A percentile compares a stretch with the other conserved stretches of the same genome.
phyloP scores from a whole-genome alignment of 2,888 invertebrate genomes.

The Diogma glabrata region DNA sequence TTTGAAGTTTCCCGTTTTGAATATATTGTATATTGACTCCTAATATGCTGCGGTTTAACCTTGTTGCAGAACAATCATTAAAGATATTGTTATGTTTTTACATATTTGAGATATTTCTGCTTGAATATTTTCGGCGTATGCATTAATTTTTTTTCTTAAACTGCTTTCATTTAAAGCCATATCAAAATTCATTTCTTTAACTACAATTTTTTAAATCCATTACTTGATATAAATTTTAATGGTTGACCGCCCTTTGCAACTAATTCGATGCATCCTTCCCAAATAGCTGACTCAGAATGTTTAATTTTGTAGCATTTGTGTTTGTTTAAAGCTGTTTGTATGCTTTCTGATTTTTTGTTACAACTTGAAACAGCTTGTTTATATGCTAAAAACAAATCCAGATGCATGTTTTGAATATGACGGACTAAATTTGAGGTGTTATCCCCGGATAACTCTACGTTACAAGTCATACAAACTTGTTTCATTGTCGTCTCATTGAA shows the following conservation, averaged over 20 bases:
- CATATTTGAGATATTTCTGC: not conserved
- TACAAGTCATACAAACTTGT: not conserved
- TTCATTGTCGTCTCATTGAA: not conserved
- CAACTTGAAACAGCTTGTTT: not conserved
- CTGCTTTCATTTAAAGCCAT: not conserved
- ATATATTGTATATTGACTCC: not conserved
- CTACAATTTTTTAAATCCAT: not conserved
- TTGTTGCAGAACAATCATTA: not conserved
- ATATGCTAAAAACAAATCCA: not conserved
- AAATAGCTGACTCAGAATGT: no score
- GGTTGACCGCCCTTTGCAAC: not conserved
- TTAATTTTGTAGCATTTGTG: no score
- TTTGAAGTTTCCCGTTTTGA: not conserved
- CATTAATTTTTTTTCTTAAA: not conserved
- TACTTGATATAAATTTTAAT: not conserved
- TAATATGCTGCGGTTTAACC: not conserved
- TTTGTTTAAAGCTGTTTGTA: not conserved
- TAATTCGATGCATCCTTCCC: not conserved
- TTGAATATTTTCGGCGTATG: not conserved
- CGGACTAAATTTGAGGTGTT: not conserved
- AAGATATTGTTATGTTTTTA: not conserved
- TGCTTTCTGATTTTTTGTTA: not conserved
- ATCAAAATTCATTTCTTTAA: not conserved
- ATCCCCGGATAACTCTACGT: not conserved
- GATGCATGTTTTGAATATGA: not conserved